Percentiles rank a stretch among this genome's conserved stretches.
Conservation (phyloP, 1,140 invertebrate species). For the Sitobion miscanthi region DNA sequence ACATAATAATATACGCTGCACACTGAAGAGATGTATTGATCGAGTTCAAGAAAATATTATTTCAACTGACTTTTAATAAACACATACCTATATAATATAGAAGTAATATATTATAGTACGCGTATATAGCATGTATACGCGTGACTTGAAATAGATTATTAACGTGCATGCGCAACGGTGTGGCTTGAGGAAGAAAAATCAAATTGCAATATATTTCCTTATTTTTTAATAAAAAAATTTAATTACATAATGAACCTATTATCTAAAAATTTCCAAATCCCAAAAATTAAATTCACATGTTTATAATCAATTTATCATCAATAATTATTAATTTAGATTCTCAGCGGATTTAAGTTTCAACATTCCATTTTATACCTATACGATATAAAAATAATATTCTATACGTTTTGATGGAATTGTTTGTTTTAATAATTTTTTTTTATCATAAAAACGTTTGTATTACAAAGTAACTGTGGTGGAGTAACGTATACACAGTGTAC, state of each 20-base stretch:
- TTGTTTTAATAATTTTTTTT: background rate
- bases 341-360: background rate
- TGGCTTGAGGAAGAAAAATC: background rate
- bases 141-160: conserved; percentile 10
- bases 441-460: background rate
- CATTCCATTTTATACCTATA: background rate
- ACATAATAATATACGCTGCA: background rate
- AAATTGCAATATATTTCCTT: background rate
- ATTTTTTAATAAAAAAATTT: background rate
- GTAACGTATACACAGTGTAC: too few relatives aligned
- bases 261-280: background rate
- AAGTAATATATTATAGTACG: background rate
- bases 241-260: background rate
- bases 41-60: background rate
- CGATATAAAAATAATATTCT: background rate
- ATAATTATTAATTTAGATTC: background rate
- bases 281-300: background rate
- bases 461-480: too few relatives aligned
- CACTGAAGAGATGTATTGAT: background rate
- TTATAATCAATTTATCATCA: background rate
- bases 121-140: too few relatives aligned
- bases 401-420: background rate
- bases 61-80: conserved; percentile 15
- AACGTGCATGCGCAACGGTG: background rate
- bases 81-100: background rate